Conservation (phyloP, 1,140 invertebrate species). For the Physella acuta region DNA sequence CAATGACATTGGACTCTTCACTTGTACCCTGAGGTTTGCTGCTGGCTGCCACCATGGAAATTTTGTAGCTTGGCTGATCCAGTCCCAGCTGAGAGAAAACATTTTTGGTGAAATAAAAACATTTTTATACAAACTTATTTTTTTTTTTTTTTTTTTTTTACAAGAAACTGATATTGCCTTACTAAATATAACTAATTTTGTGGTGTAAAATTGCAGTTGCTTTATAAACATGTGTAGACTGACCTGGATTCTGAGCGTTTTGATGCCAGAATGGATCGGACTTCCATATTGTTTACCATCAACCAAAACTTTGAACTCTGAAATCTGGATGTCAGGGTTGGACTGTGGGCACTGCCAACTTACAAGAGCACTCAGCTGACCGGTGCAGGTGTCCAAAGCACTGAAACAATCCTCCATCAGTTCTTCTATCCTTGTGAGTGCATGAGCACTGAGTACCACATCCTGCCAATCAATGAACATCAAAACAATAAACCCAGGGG, state of each 20-base stretch:
- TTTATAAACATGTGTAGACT: slow-evolving; percentile 9
- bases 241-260: slow-evolving; percentile 55
- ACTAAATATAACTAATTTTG: too few species aligned
- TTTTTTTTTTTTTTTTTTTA: too few species aligned
- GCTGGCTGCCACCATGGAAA: slow-evolving; percentile 53
- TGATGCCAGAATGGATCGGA: slow-evolving; percentile 51
- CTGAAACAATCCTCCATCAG: slow-evolving; percentile 54
- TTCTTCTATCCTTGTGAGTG: slow-evolving; percentile 52
- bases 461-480: slow-evolving; percentile 30
- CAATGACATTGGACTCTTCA: slow-evolving; percentile 56
- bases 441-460: slow-evolving; percentile 50
- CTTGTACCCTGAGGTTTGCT: slow-evolving; percentile 53
- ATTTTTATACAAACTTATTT: too few species aligned
- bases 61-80: slow-evolving; percentile 48
- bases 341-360: slow-evolving; percentile 57
- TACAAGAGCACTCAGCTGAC: slow-evolving; percentile 56
- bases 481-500: too few species aligned
- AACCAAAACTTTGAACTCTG: slow-evolving; percentile 56
- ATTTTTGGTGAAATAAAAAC: too few species aligned
- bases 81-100: slow-evolving; percentile 55
- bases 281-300: slow-evolving; percentile 60
- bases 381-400: slow-evolving; percentile 53
- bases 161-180: too few species aligned
- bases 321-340: slow-evolving; percentile 49
- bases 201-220: too few species aligned